phyloP scores from a whole-genome alignment of 2,888 invertebrate species.

The Eutolmus rufibarbis region DNA sequence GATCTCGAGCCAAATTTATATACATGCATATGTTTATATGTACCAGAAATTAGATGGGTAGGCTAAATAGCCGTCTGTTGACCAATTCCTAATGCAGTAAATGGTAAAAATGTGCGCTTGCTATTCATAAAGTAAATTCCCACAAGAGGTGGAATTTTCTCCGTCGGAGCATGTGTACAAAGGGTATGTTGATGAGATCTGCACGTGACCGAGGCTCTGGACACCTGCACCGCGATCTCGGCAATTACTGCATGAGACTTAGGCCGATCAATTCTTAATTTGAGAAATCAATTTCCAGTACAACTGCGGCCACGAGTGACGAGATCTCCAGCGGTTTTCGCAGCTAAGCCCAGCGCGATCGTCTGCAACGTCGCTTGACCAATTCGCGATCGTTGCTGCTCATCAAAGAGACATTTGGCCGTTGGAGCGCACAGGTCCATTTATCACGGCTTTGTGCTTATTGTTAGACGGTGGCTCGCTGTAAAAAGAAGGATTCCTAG shows the following conservation, averaged over 20 bases:
- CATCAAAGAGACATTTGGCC: neutral
- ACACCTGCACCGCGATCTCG: neutral
- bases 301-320: neutral
- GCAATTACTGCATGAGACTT: slow-evolving; percentile 7
- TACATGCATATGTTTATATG: too few relatives aligned
- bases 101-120: neutral
- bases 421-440: neutral
- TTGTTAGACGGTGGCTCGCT: neutral
- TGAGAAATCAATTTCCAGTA: slow-evolving; percentile 7
- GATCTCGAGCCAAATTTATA: too few relatives aligned
- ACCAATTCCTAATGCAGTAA: neutral
- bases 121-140: neutral
- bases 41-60: too few relatives aligned
- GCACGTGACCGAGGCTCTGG: neutral
- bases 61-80: neutral
- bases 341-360: neutral
- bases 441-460: neutral
- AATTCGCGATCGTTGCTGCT: neutral
- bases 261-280: neutral
- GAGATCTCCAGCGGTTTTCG: neutral
- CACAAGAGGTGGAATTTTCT: neutral
- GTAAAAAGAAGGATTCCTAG: neutral
- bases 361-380: neutral
- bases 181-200: neutral
- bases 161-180: neutral